Evolutionary conservation across 2,113 vertebrate species (phyloP).

Genomic region (Sylvietta virens): DNA sequence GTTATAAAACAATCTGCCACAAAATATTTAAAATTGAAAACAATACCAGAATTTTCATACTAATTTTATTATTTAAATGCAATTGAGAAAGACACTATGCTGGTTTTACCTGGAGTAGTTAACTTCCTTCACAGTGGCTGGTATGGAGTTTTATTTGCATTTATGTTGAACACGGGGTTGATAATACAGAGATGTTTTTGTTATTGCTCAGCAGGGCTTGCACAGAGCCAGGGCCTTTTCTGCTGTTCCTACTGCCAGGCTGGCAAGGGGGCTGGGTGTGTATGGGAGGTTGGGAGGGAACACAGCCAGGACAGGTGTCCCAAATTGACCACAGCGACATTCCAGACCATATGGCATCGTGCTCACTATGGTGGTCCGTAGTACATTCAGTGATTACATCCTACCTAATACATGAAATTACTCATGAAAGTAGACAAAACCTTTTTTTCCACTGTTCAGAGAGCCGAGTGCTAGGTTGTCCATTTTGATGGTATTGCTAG

Average conservation of each 20-base stretch:
- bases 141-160: not conserved
- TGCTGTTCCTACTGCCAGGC: rapidly evolving
- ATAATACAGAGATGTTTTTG: not conserved
- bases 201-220: not conserved
- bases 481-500: not conserved
- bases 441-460: not conserved
- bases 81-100: not conserved
- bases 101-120: not conserved
- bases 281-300: not conserved
- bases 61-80: not conserved
- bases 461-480: not conserved
- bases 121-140: not conserved
- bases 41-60: not conserved
- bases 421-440: not conserved
- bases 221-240: not conserved
- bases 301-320: not conserved
- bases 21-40: not conserved
- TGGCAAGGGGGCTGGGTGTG: too few relatives aligned
- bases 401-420: not conserved
- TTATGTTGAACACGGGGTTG: not conserved
- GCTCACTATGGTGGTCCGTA: not conserved
- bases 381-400: not conserved
- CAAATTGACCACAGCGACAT: not conserved
- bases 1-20: not conserved
- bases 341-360: not conserved